A percentile compares a stretch with the other conserved stretches of the same genome.
Conservation (phyloP, 2,797 vertebrate species). For the Parotocinclus haroldoi region DNA sequence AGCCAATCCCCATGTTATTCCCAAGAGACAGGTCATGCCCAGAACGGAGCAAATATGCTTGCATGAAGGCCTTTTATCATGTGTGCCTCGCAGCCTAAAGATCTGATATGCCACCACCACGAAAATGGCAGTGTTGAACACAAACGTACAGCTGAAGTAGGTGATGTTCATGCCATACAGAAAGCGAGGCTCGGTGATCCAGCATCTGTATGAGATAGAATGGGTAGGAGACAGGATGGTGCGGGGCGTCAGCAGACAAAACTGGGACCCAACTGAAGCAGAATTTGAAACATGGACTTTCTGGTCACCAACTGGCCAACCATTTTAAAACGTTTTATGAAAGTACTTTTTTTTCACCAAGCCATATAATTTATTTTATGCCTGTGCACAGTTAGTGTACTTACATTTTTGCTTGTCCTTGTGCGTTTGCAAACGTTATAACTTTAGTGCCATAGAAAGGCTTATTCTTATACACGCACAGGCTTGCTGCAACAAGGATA, state of each 20-base stretch:
- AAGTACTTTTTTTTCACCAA: no score
- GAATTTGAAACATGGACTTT: no score
- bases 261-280: no score
- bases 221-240: no score
- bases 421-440: constrained; percentile 38
- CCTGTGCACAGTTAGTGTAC: not conserved
- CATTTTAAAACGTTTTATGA: no score
- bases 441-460: constrained; percentile 56
- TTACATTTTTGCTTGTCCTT: constrained; percentile 56
- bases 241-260: no score
- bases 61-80: not conserved
- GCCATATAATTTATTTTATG: no score
- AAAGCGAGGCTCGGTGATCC: constrained; percentile 58
- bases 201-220: constrained; percentile 68
- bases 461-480: constrained; percentile 43
- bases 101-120: constrained; percentile 55
- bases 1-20: constrained; percentile 73
- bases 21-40: constrained; percentile 75
- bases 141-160: constrained; percentile 61
- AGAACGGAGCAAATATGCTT: constrained; percentile 47
- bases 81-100: constrained; percentile 46
- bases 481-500: constrained; percentile 51
- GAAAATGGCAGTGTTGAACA: constrained; percentile 71
- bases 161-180: constrained; percentile 62
- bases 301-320: no score